Conservation (phyloP, 2,888 invertebrate genomes). For the Sympetrum striolatum region DNA sequence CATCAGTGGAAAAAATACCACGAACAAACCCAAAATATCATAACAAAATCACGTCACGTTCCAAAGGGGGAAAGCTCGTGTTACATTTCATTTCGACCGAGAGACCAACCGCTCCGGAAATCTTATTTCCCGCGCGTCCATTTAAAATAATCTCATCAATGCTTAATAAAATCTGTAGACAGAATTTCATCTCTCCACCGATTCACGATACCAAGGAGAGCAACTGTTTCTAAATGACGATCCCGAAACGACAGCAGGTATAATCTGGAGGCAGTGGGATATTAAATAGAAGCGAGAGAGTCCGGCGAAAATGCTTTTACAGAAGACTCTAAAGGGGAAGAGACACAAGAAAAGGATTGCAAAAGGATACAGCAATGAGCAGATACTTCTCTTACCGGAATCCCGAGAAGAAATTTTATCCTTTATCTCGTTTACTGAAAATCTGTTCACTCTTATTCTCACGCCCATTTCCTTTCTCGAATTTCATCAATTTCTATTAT, state of each 20-base stretch:
- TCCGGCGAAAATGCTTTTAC: background rate
- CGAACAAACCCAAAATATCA: too few species aligned
- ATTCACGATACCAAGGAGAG: background rate
- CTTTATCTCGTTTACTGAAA: background rate
- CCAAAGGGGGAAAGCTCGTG: too few species aligned
- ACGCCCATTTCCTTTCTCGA: background rate
- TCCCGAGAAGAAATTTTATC: background rate
- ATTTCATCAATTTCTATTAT: background rate
- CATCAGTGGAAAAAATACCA: too few species aligned
- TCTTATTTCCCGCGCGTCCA: too few species aligned
- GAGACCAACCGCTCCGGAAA: too few species aligned
- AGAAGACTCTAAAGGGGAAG: background rate
- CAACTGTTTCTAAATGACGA: background rate
- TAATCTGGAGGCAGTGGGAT: background rate
- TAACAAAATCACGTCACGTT: too few species aligned
- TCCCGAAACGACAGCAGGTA: background rate
- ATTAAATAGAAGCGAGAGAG: background rate
- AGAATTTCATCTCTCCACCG: background rate
- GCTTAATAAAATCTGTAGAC: background rate
- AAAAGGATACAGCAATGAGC: background rate
- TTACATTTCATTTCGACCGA: too few species aligned
- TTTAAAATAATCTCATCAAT: too few species aligned
- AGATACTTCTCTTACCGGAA: background rate
- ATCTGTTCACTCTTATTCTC: background rate
- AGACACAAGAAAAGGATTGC: background rate